These are phyloP conservation scores for Stegana nigrithorax DNA, from an alignment of 2,888 invertebrate genomes.

Conservation along the genomic window DNA sequence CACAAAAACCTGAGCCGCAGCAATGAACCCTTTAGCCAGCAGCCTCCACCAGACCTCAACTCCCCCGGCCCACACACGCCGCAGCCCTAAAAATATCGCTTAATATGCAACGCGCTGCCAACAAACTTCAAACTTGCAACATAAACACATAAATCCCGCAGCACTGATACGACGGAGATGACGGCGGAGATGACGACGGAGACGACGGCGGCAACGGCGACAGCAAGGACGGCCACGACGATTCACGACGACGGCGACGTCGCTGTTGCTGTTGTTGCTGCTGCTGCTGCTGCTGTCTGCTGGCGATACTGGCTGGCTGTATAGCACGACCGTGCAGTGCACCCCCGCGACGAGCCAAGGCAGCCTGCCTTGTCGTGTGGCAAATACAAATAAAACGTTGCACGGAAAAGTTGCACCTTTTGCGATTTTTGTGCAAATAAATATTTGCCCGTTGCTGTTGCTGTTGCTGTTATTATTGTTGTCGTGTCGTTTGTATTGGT, in stretches of 20 bases:
- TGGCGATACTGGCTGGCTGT: too few relatives aligned
- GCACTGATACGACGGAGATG: conserved; percentile 56
- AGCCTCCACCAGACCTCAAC: too few relatives aligned
- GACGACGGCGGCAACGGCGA: conserved; percentile 28
- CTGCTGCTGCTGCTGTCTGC: neutral
- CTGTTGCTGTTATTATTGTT: neutral
- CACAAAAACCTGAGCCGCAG: too few relatives aligned
- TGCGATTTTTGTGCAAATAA: conserved; percentile 26
- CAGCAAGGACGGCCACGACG: conserved; percentile 37
- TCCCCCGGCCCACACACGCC: too few relatives aligned
- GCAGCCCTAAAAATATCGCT: too few relatives aligned
- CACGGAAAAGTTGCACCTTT: conserved; percentile 39
- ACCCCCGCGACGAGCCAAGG: too few relatives aligned
- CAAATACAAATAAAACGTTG: conserved; percentile 9
- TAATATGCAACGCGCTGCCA: conserved; percentile 32
- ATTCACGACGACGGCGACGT: neutral
- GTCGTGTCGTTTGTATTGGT: neutral
- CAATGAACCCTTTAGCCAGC: too few relatives aligned
- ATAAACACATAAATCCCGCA: conserved; percentile 58
- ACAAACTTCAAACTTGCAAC: conserved; percentile 60
- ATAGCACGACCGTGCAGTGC: too few relatives aligned
- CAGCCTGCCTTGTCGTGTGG: neutral
- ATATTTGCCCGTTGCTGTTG: neutral
- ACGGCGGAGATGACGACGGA: neutral
- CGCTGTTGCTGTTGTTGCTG: neutral